These are phyloP conservation scores for Mamestra configurata DNA, from an alignment of 1,140 invertebrate genomes.

Conservation along the genomic window DNA sequence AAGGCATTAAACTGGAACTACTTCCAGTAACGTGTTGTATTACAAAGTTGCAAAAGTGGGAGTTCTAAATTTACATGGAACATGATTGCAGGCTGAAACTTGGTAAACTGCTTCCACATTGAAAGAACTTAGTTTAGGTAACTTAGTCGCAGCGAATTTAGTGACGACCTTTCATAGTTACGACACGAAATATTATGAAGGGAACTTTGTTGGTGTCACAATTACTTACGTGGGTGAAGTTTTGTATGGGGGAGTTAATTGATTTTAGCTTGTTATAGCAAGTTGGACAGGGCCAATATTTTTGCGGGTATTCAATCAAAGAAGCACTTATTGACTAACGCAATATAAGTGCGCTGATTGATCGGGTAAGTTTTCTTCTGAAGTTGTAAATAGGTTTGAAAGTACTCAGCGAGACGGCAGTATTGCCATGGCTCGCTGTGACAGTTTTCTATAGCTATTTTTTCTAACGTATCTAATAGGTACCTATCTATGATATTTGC, in stretches of 20 bases:
- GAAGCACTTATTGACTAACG: not conserved
- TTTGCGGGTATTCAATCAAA: not conserved
- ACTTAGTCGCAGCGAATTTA: slow-evolving; percentile 44
- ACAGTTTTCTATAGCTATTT: too few relatives aligned
- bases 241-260: slow-evolving; percentile 19
- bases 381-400: too few relatives aligned
- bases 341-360: not conserved
- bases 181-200: slow-evolving; percentile 24
- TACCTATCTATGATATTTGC: too few relatives aligned
- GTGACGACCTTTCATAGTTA: slow-evolving; percentile 42
- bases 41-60: slow-evolving; percentile 56
- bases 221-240: slow-evolving; percentile 12
- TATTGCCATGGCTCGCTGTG: too few relatives aligned
- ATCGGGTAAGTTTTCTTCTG: too few relatives aligned
- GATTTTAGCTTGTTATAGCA: slow-evolving; percentile 25
- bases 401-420: too few relatives aligned
- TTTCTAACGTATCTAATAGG: too few relatives aligned
- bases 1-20: slow-evolving; percentile 26
- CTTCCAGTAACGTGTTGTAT: slow-evolving; percentile 30
- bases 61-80: slow-evolving; percentile 54
- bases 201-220: slow-evolving; percentile 31
- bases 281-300: not conserved
- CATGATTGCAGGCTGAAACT: slow-evolving; percentile 54
- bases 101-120: slow-evolving; percentile 50
- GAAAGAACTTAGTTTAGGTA: slow-evolving; percentile 53